phyloP scores from a whole-genome alignment of 2,113 vertebrate genomes.

The Leucosticte australis region DNA sequence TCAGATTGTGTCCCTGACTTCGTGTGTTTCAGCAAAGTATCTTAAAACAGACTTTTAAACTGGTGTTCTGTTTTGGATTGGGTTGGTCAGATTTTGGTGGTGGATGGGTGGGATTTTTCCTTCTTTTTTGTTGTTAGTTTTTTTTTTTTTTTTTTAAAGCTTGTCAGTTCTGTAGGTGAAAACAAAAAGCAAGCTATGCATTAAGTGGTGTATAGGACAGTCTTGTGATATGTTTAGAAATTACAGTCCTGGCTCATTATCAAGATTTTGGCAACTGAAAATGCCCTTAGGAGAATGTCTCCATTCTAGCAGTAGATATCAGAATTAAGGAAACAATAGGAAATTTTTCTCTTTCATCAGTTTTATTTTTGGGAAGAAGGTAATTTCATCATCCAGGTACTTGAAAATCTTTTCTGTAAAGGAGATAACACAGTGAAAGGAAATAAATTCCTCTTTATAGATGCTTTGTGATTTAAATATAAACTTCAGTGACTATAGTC shows the following conservation, averaged over 20 bases:
- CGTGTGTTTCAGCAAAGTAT: neutral
- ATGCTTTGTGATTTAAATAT: neutral
- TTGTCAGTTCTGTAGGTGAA: neutral
- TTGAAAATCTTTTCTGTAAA: neutral
- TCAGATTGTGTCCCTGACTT: neutral
- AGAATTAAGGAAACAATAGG: neutral
- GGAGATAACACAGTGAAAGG: neutral
- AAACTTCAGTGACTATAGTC: neutral
- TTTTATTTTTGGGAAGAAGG: neutral
- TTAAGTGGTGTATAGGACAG: neutral
- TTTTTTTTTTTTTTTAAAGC: neutral
- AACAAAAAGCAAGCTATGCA: neutral
- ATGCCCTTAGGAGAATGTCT: neutral
- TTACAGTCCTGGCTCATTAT: neutral
- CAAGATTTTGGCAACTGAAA: neutral
- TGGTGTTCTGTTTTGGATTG: neutral
- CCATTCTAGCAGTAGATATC: neutral
- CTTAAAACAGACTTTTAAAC: neutral
- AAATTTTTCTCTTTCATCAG: neutral
- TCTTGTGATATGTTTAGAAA: neutral
- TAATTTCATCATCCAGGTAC: neutral
- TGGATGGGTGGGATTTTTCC: accelerated
- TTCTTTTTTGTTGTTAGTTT: neutral
- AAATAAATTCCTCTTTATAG: neutral
- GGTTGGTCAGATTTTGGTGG: neutral